phyloP scores from a whole-genome alignment of 2,888 invertebrate genomes.

The Tigriopus californicus region DNA sequence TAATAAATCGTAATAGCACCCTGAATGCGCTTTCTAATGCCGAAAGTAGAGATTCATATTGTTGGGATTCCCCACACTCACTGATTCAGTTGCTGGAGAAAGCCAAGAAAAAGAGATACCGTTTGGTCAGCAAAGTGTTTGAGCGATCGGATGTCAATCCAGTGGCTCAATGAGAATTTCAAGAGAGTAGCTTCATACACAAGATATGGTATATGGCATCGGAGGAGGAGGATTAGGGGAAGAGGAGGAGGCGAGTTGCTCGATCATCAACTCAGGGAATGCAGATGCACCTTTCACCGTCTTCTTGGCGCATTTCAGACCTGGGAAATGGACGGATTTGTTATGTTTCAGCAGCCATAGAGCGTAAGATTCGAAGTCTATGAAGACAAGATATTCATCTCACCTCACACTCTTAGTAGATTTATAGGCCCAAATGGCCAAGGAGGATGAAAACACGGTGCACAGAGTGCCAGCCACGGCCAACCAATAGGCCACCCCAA shows the following conservation, averaged over 20 bases:
- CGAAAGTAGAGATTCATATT: too few relatives aligned
- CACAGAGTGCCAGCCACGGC: constrained; percentile 12
- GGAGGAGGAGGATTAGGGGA: background rate
- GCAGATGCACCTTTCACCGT: constrained; percentile 6
- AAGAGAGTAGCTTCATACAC: background rate
- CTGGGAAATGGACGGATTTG: background rate
- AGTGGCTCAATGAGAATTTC: background rate
- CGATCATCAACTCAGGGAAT: background rate
- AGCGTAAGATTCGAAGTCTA: background rate
- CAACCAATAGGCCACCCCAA: constrained; percentile 10
- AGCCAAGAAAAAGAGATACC: too few relatives aligned
- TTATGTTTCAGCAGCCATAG: too few relatives aligned
- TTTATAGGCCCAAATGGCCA: constrained; percentile 10
- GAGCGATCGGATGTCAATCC: background rate
- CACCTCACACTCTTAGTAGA: background rate
- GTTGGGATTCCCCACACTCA: too few relatives aligned
- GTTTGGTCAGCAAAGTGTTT: too few relatives aligned
- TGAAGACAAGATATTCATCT: background rate
- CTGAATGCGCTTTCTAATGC: too few relatives aligned
- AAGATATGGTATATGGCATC: background rate
- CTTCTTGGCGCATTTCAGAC: background rate
- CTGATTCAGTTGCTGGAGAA: too few relatives aligned
- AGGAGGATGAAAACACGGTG: background rate
- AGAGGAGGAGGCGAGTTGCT: too few relatives aligned
- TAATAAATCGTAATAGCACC: too few relatives aligned